Base-by-base conservation (phyloP, 1,140 invertebrate genomes). In the Paracyclopina nana region DNA sequence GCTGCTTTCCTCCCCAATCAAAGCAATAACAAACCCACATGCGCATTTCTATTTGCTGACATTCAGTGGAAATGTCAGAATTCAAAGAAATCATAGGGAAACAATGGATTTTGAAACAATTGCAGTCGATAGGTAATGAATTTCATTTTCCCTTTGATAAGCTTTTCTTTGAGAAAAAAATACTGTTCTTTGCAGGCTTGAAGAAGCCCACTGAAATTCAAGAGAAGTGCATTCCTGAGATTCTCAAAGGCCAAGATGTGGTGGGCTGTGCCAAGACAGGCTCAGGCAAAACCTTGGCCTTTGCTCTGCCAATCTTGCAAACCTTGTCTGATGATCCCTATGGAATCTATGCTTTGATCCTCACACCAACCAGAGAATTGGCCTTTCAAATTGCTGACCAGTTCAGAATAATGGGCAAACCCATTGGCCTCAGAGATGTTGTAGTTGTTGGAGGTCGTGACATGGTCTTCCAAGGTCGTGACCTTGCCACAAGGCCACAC, bases 241-340 rank as follows among this genome's bases (percentile, higher is more conserved):
- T 94, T 57, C 64, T 95, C 38, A 57, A 68, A 55, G 86, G 86
- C 0, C 68, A 75, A 58, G 85, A 96, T 70, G 81, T 87, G 50
- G 88, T 97, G 60, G 91, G 88, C 12, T 79, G 87, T 57, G 88
- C 90, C 1, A 90, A 95, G 70, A 97, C 94, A 28, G 94, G 92
- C 18, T 94, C 87, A 49, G 94, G 94, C 28, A 98, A 98, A 72
- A 97, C 92, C 4, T 77, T 92, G 59, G 84, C 91, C 0, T 98
- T 96, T 75, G 87, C 85, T 4, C 60, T 98, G 16, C 94, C 94
- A 0, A 90, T 98, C 59, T 63, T 98, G 44, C 85, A 97, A 63
- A 76, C 79, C 56, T 67, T 96, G 12, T 77, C 82, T 55, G 79
- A 90, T 61, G 87, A 88, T 61, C 90, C 91, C 0, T 87, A 88